Conservation (phyloP, 2,113 vertebrate genomes). For the Perognathus longimembris region DNA sequence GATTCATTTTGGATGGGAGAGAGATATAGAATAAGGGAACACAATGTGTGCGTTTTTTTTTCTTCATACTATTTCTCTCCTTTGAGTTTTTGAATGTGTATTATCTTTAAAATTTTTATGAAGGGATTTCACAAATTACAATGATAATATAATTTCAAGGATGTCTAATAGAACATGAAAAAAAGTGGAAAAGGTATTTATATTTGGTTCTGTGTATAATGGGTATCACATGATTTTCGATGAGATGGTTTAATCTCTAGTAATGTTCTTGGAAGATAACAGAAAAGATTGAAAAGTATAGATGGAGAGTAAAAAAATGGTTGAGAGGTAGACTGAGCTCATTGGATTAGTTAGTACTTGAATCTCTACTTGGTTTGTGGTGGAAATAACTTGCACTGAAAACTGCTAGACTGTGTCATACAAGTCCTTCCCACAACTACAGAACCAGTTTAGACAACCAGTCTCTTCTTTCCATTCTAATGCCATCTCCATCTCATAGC, state of each 20-base stretch:
- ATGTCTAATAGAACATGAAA: background rate
- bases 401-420: background rate
- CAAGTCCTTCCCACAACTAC: background rate
- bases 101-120: constrained; percentile 28
- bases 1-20: constrained; percentile 24
- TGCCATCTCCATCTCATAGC: background rate
- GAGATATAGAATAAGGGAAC: background rate
- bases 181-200: background rate
- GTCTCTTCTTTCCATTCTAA: background rate
- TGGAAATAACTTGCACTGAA: background rate
- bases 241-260: background rate
- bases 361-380: background rate
- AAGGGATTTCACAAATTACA: background rate
- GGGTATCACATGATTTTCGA: constrained; percentile 19
- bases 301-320: background rate
- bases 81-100: background rate
- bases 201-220: background rate
- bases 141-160: background rate
- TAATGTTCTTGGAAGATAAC: background rate
- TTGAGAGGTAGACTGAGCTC: background rate
- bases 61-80: background rate
- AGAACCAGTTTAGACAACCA: background rate
- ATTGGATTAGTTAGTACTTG: background rate
- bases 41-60: background rate
- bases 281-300: background rate